Evolutionary conservation across 2,797 vertebrate species (phyloP).

Genomic region (Bucorvus abyssinicus): DNA sequence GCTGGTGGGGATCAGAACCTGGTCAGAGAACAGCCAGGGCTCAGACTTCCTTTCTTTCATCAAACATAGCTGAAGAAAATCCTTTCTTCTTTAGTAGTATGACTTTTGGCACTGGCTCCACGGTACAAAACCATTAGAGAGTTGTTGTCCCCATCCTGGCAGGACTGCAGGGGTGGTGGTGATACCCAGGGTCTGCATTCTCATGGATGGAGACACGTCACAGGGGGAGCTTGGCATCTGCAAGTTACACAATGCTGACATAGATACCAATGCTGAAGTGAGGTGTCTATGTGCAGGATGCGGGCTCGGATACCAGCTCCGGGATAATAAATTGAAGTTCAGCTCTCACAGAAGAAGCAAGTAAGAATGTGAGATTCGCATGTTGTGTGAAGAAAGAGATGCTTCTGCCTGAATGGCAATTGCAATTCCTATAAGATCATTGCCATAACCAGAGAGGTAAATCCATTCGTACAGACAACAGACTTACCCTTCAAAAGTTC

Average conservation of each 20-base stretch:
- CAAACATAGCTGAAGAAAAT: neutral
- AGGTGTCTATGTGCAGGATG: neutral
- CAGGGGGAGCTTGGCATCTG: neutral
- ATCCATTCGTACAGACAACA: neutral
- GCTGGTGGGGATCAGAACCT: neutral
- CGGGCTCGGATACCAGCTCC: neutral
- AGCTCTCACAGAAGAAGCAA: neutral
- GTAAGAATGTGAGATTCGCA: neutral
- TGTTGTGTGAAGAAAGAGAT: neutral
- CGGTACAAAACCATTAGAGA: accelerated
- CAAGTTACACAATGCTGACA: accelerated
- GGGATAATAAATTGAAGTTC: neutral
- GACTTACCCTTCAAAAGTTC: neutral
- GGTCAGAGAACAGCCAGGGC: neutral
- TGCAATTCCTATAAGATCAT: neutral
- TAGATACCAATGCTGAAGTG: neutral
- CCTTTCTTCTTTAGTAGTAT: neutral
- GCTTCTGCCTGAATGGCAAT: neutral
- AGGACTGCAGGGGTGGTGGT: neutral
- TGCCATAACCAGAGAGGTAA: neutral
- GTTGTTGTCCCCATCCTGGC: neutral
- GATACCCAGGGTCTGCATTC: neutral
- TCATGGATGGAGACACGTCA: neutral
- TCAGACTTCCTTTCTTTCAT: neutral
- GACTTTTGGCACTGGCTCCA: neutral